Base-by-base conservation (phyloP, 2,113 vertebrate species). In the Phrynosoma platyrhinos region DNA sequence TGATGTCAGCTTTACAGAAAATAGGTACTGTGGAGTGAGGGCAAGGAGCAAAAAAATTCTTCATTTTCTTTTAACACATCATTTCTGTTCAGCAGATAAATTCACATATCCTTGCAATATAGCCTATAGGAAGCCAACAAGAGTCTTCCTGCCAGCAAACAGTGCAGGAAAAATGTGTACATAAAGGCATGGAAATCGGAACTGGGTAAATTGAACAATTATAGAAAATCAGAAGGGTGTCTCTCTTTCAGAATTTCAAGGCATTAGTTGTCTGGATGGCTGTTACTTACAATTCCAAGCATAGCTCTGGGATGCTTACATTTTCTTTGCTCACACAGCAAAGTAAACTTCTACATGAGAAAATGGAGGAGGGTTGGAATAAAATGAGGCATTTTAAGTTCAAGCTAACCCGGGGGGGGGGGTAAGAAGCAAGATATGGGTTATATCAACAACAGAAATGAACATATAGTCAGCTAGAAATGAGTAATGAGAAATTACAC, bases 1-100 rank as follows among this genome's bases (percentile, higher is more conserved):
- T 90, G 94, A 96, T 95, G 86, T 92, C 90, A 10, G 83, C 92
- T 91, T 89, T 83, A 68, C 36, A 92, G 87, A 96, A 96, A 96
- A 95, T 88, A 90, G 91, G 88, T 80, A 89, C 92, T 83, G 87
- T 27, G 30, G 40, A 18, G 23, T 75, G 77, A 89, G 90, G 92
- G 40, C 7, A 52, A 5, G 5, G 81, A 79, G 88, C 91, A 58
- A 85, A 85, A 89, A 84, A 10, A 5, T 55, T 90, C 88, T 92
- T 87, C 80, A 36, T 62, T 53, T 30, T 90, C 87, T 84, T 85
- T 58, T 62, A 89, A 83, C 32, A 42, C 87, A 72, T 8, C 0
- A 4, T 2, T 4, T 47, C 55, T 64, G 89, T 91, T 78, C 21
- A 25, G 64, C 66, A 52, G 76, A 92, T 82, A 85, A 82, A 82